Evolutionary conservation across 2,113 vertebrate genomes (phyloP), one percentile per base, ranked within the genome.

Genomic region (Oceanodroma tethys): DNA sequence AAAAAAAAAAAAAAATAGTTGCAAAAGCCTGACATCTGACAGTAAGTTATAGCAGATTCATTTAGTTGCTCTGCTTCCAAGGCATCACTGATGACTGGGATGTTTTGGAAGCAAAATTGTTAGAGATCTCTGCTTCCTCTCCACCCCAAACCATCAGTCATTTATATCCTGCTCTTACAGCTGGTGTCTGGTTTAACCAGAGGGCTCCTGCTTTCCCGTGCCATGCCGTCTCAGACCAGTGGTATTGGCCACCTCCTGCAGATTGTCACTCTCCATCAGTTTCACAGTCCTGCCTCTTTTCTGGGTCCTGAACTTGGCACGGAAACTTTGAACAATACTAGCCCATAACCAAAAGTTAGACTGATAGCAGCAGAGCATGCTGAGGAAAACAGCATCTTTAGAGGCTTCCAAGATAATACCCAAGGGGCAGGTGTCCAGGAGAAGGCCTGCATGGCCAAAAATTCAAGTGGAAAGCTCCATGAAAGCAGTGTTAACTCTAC

Each of bases 141-240:
- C 7, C 8, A 30, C 18, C 34, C 32, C 26, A 81, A 48, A 59
- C 38, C n/a, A 30, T 38, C 66, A 17, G 45, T 48, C 32, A 16
- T 36, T 43, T 47, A 16, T 30, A 48, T 22, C 56, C 40, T 30
- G 25, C 27, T 70, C 78, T 71, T 38, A 22, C 38, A 56, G 47
- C 47, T 2, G 1, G 13, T 15, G 17, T 14, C 29, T 67, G 75
- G 32, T 23, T 10, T 32, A 43, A n/a, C 15, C 19, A 5, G 30
- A 63, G 34, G 40, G 45, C 34, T 91, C 50, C 43, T 20, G 45
- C 30, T 26, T 58, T 65, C 56, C 67, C 4, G 10, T 36, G 55
- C 38, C 3, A 0, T 18, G 11, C 53, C 1, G 1, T 36, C 52
- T 63, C 55, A 53, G 36, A 29, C 7, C 1, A 2, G 53, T 65